Conservation (phyloP, 2,113 vertebrate genomes). For the Triplophysa rosa region DNA sequence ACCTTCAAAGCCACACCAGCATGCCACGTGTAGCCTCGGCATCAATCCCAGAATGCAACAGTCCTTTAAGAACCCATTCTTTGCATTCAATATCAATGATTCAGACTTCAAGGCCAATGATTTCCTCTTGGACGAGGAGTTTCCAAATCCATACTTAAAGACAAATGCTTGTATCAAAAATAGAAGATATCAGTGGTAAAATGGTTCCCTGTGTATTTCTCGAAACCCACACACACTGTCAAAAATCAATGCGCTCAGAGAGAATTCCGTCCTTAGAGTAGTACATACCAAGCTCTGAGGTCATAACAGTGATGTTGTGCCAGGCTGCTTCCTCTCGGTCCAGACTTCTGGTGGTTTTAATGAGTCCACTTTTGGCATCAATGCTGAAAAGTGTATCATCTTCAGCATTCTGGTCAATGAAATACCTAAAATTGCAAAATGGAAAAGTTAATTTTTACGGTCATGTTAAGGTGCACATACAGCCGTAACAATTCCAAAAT, state of each 20-base stretch:
- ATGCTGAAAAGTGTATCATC: slow-evolving; percentile 84
- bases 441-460: background rate
- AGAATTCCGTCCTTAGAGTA: background rate
- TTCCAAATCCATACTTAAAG: background rate
- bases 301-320: slow-evolving; percentile 93
- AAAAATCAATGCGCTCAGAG: background rate
- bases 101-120: background rate
- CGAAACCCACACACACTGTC: background rate
- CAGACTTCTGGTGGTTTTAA: slow-evolving; percentile 84
- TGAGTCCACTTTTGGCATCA: slow-evolving; percentile 82
- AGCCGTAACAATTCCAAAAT: too few relatives aligned
- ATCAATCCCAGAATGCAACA: slow-evolving; percentile 28
- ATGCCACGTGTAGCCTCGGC: background rate
- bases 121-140: background rate
- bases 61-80: slow-evolving; percentile 10
- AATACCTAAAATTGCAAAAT: slow-evolving; percentile 77
- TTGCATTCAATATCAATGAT: slow-evolving; percentile 19
- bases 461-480: background rate
- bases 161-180: slow-evolving; percentile 11
- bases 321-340: slow-evolving; percentile 89
- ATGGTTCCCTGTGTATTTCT: slow-evolving; percentile 4
- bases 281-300: slow-evolving; percentile 90
- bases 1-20: slow-evolving; percentile 37
- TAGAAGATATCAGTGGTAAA: slow-evolving; percentile 7
- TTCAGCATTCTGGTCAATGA: slow-evolving; percentile 78